Evolutionary conservation across 2,888 invertebrate species (phyloP).

Genomic region (Ganaspis brasiliensis): DNA sequence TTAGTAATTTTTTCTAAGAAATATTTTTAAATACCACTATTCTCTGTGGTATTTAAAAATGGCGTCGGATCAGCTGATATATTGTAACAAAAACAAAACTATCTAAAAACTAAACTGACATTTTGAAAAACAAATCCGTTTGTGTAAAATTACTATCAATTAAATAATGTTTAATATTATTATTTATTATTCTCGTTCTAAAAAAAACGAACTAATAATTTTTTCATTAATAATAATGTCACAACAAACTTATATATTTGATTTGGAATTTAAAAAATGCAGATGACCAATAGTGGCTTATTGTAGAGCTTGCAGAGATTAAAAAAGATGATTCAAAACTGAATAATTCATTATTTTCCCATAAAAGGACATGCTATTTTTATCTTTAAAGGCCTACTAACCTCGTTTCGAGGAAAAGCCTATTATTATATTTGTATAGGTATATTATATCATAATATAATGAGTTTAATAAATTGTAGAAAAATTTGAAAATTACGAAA

Average conservation of each 20-base stretch:
- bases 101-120: neutral
- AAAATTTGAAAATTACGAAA: neutral
- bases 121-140: too few relatives aligned
- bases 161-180: too few relatives aligned
- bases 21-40: too few relatives aligned
- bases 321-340: conserved; percentile 2
- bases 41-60: conserved; percentile 55
- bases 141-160: too few relatives aligned
- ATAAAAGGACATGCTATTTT: conserved; percentile 40
- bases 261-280: too few relatives aligned
- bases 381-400: conserved; percentile 17
- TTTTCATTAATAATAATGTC: too few relatives aligned
- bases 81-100: conserved; percentile 21
- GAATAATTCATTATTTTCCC: conserved; percentile 4
- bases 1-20: too few relatives aligned
- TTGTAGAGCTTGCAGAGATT: too few relatives aligned
- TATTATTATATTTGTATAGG: neutral
- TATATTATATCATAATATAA: neutral
- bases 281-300: too few relatives aligned
- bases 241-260: too few relatives aligned
- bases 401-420: neutral
- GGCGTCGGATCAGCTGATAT: conserved; percentile 61
- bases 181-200: too few relatives aligned
- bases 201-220: too few relatives aligned
- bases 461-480: neutral